Conservation (phyloP, 2,888 invertebrate species). For the Ptychoptera contaminata region DNA sequence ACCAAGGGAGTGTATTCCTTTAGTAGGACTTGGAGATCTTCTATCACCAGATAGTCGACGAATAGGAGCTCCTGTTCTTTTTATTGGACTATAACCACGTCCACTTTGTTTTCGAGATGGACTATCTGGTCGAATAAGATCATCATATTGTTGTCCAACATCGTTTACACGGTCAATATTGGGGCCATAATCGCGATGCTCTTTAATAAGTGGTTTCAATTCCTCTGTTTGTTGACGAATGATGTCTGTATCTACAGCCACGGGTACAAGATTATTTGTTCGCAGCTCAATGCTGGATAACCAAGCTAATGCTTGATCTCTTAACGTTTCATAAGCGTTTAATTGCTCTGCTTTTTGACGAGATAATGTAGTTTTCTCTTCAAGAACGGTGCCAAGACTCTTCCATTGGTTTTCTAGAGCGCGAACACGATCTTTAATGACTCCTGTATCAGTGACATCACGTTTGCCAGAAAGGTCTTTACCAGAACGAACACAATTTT, state of each 20-base stretch:
- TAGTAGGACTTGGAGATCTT: conserved; percentile 65
- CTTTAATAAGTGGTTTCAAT: conserved; percentile 69
- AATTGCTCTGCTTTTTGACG: conserved; percentile 74
- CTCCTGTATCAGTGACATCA: conserved; percentile 75
- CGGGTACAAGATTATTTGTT: conserved; percentile 61
- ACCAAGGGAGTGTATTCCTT: conserved; percentile 33
- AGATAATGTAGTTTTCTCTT: conserved; percentile 71
- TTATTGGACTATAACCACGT: conserved; percentile 68
- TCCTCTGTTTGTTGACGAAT: conserved; percentile 73
- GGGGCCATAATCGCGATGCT: conserved; percentile 70
- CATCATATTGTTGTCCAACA: conserved; percentile 73
- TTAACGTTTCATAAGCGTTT: conserved; percentile 68
- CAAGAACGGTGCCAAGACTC: conserved; percentile 63
- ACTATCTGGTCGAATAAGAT: conserved; percentile 64
- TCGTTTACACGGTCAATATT: conserved; percentile 85
- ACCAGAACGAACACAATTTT: conserved; percentile 65
- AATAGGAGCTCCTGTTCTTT: conserved; percentile 34
- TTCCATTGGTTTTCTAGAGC: conserved; percentile 79
- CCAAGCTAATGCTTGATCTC: conserved; percentile 71
- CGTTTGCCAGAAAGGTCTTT: conserved; percentile 67
- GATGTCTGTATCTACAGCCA: conserved; percentile 75
- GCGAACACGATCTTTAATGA: conserved; percentile 71
- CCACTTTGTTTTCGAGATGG: conserved; percentile 56
- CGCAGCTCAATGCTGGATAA: conserved; percentile 62
- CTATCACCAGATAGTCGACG: conserved; percentile 39